Evolutionary conservation across 2,113 vertebrate species (phyloP).

Genomic region (Sialia sialis): DNA sequence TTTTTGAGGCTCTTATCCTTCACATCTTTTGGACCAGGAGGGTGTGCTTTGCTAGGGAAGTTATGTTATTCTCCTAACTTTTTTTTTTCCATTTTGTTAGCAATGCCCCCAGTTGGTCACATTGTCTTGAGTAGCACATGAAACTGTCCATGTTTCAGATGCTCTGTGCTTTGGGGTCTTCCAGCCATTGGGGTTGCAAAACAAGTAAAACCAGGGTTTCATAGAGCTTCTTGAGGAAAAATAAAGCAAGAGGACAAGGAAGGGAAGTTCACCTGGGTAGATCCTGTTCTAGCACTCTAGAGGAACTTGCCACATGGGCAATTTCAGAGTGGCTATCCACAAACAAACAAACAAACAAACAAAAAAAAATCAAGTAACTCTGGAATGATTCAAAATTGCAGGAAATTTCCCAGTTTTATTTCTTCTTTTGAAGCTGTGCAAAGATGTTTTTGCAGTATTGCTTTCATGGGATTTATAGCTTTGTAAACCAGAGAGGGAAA

Average conservation of each 20-base stretch:
- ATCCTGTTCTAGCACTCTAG: not conserved
- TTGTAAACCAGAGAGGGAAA: not conserved
- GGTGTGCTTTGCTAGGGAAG: not conserved
- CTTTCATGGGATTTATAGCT: not conserved
- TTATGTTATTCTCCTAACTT: not conserved
- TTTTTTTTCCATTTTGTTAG: not conserved
- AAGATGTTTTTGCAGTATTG: not conserved
- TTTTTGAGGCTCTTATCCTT: not conserved
- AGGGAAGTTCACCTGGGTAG: not conserved
- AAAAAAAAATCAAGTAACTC: not conserved
- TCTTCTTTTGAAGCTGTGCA: not conserved
- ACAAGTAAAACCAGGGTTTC: not conserved
- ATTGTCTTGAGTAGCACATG: not conserved
- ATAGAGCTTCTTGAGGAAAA: not conserved
- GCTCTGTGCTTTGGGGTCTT: not conserved
- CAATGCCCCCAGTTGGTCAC: not conserved
- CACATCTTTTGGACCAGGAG: not conserved
- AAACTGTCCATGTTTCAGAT: not conserved
- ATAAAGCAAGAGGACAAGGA: not conserved
- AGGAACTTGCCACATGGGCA: fast-evolving
- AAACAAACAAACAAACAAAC: too few relatives aligned
- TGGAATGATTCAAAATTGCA: not conserved
- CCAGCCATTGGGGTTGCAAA: not conserved
- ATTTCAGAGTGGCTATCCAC: not conserved
- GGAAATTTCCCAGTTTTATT: not conserved